Percentiles rank a stretch among this genome's conserved stretches.
These are phyloP conservation scores for Heterotilapia buettikoferi DNA, from an alignment of 2,113 vertebrate genomes.

Conservation along the genomic window DNA sequence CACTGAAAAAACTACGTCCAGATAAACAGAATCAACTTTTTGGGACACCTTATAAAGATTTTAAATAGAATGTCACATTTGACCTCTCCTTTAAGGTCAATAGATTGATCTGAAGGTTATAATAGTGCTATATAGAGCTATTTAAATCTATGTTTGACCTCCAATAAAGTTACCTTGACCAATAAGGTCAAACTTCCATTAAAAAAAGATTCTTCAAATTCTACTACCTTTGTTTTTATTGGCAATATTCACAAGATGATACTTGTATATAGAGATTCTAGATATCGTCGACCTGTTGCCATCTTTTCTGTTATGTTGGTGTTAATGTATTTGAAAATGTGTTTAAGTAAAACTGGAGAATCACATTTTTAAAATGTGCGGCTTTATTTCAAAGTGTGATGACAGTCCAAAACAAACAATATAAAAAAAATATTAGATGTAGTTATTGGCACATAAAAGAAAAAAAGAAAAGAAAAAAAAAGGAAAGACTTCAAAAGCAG, in stretches of 20 bases:
- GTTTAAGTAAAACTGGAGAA: background rate
- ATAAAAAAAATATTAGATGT: background rate
- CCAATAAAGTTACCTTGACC: too few relatives aligned
- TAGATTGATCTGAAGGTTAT: background rate
- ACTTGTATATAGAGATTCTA: background rate
- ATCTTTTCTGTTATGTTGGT: background rate
- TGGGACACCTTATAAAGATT: background rate
- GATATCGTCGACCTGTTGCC: background rate
- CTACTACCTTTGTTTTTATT: background rate
- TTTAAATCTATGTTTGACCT: background rate
- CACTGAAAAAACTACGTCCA: background rate
- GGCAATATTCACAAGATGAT: background rate
- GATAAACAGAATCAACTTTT: background rate
- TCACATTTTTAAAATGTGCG: background rate
- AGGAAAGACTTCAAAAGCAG: conserved; percentile 44
- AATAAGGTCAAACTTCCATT: background rate
- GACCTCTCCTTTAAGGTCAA: background rate
- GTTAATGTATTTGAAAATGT: background rate
- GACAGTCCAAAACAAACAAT: conserved; percentile 43
- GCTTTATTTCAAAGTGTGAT: conserved; percentile 56
- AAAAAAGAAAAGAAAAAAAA: conserved; percentile 37
- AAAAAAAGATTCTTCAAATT: background rate
- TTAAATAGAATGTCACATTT: background rate
- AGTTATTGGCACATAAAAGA: conserved; percentile 10
- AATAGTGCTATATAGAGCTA: background rate